Conservation (phyloP, 2,797 vertebrate genomes). For the Glyptemys insculpta region DNA sequence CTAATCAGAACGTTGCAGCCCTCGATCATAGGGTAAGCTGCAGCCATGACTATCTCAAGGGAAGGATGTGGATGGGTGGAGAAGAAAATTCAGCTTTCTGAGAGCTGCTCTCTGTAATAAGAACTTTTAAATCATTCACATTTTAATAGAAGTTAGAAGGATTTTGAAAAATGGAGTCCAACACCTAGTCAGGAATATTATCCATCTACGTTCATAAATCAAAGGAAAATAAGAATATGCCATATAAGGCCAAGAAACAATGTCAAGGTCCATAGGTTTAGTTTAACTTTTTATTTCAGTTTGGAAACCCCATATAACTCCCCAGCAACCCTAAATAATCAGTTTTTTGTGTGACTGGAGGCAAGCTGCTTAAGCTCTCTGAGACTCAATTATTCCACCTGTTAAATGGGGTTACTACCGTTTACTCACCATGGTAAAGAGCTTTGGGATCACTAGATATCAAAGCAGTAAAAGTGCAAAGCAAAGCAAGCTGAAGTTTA, state of each 20-base stretch:
- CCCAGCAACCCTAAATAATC: rapidly evolving
- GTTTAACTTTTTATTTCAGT: neutral
- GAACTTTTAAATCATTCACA: neutral
- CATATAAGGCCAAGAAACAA: neutral
- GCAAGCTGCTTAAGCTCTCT: rapidly evolving
- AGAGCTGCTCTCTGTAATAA: neutral
- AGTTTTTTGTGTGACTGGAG: rapidly evolving
- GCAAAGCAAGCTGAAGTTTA: rapidly evolving
- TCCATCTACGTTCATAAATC: neutral
- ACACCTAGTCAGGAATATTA: neutral
- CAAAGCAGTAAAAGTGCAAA: rapidly evolving
- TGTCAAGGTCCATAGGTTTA: neutral
- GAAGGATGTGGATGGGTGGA: constrained; percentile 18
- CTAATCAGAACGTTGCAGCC: neutral
- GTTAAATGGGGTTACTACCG: rapidly evolving
- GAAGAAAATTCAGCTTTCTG: neutral
- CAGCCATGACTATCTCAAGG: neutral
- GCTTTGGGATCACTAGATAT: neutral
- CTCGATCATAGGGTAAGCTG: rapidly evolving
- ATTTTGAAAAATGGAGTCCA: neutral
- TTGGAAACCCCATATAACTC: neutral
- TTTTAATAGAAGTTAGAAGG: neutral
- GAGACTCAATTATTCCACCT: neutral
- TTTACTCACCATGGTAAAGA: rapidly evolving
- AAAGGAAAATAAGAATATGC: neutral